Percentiles rank a stretch among this genome's conserved stretches.
phyloP scores from a whole-genome alignment of 2,797 vertebrate genomes.

The Cirrhinus molitorella region DNA sequence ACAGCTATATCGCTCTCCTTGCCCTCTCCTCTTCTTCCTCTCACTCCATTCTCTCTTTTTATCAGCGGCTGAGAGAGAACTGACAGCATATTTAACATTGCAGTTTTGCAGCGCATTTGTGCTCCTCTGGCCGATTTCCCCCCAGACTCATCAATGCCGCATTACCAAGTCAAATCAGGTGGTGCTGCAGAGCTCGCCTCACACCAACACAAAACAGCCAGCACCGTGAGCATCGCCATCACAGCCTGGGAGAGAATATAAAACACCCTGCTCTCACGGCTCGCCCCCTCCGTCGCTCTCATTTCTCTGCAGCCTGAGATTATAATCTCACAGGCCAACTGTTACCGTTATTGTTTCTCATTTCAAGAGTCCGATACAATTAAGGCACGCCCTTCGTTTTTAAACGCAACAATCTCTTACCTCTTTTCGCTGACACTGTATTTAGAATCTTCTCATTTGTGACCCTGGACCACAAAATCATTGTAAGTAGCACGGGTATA shows the following conservation, averaged over 20 bases:
- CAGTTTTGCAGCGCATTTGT: conserved; percentile 71
- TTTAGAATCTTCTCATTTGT: neutral
- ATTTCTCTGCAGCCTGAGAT: conserved; percentile 70
- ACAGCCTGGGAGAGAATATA: conserved; percentile 53
- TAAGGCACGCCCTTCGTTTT: conserved; percentile 66
- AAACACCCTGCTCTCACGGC: conserved; percentile 44
- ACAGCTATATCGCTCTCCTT: conserved; percentile 73
- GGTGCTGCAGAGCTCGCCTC: conserved; percentile 85
- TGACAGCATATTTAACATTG: conserved; percentile 82
- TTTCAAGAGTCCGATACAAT: conserved; percentile 72
- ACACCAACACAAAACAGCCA: conserved; percentile 56
- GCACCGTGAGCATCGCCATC: conserved; percentile 38
- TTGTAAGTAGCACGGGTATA: too few species aligned
- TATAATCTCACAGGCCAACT: conserved; percentile 75
- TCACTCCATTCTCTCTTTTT: conserved; percentile 64
- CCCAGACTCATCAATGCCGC: conserved; percentile 93
- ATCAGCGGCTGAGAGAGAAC: conserved; percentile 78
- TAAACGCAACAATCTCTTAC: conserved; percentile 25
- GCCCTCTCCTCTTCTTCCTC: conserved; percentile 53
- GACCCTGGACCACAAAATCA: too few species aligned
- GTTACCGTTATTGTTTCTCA: conserved; percentile 79
- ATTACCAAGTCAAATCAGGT: conserved; percentile 99
- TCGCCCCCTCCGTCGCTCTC: conserved; percentile 6
- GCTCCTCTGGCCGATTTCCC: conserved; percentile 83
- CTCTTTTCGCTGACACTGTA: conserved; percentile 31